phyloP scores from a whole-genome alignment of 2,888 invertebrate genomes.

The Cistogaster globosa region DNA sequence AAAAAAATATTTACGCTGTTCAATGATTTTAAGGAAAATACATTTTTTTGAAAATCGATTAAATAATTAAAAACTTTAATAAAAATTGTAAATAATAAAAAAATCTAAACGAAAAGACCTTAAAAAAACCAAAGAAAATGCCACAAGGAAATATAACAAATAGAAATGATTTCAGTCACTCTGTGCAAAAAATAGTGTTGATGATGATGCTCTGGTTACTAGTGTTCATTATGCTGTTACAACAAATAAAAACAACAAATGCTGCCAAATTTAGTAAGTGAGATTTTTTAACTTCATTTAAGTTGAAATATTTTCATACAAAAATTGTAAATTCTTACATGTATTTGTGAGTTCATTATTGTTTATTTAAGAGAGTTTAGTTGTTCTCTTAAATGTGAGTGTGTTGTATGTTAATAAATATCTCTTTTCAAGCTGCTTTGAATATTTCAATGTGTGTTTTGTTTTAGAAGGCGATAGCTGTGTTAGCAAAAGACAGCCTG shows the following conservation, averaged over 20 bases:
- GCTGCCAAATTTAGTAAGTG: conserved; percentile 62
- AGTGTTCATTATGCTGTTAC: conserved; percentile 54
- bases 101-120: background rate
- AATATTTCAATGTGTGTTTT: background rate
- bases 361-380: too few species aligned
- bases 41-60: background rate
- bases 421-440: background rate
- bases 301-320: too few species aligned
- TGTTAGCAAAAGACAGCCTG: conserved; percentile 51
- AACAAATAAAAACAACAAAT: conserved; percentile 36
- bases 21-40: background rate
- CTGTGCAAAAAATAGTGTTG: conserved; percentile 5
- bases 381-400: too few species aligned
- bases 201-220: conserved; percentile 30
- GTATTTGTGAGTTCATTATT: too few species aligned
- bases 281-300: background rate
- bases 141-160: conserved; percentile 19
- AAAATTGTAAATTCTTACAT: too few species aligned
- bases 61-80: background rate
- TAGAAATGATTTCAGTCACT: conserved; percentile 26
- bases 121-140: conserved; percentile 53
- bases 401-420: too few species aligned
- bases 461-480: conserved; percentile 64
- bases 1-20: too few species aligned
- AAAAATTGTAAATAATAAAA: background rate